Conservation (phyloP, 64 coral and sea anemone genomes). For the Pocillopora damicornis region DNA sequence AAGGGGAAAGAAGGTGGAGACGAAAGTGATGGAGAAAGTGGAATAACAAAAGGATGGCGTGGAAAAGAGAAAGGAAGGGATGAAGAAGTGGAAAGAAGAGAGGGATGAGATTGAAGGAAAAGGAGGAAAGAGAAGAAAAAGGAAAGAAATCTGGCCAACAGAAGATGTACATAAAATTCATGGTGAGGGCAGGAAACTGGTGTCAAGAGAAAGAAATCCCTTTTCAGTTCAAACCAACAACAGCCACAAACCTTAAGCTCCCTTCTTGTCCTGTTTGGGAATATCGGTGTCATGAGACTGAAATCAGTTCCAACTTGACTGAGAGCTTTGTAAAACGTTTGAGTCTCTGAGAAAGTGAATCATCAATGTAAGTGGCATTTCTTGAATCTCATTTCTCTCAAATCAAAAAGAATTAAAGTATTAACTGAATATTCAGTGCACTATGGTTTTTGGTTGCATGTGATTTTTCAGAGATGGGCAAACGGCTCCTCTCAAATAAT, state of each 20-base stretch:
- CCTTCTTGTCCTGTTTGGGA: constrained; percentile 67
- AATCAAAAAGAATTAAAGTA: too few relatives aligned
- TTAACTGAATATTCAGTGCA: too few relatives aligned
- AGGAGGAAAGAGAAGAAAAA: not conserved
- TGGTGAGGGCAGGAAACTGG: too few relatives aligned
- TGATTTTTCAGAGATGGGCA: too few relatives aligned
- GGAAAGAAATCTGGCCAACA: not conserved
- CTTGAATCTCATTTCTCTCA: too few relatives aligned
- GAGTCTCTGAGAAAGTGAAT: constrained; percentile 38
- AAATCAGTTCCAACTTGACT: constrained; percentile 94
- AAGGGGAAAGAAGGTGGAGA: too few relatives aligned
- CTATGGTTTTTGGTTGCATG: too few relatives aligned
- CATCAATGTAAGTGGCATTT: not conserved
- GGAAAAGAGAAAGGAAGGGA: too few relatives aligned
- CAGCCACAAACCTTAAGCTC: constrained; percentile 58
- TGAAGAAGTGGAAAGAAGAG: not conserved
- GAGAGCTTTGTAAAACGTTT: constrained; percentile 80
- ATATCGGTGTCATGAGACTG: constrained; percentile 74
- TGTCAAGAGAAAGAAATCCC: not conserved
- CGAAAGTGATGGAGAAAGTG: too few relatives aligned
- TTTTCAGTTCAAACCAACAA: not conserved
- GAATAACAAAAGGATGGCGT: not conserved
- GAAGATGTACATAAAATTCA: not conserved
- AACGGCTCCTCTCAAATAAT: too few relatives aligned
- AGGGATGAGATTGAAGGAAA: not conserved